Evolutionary conservation across 1,140 invertebrate species (phyloP).

Genomic region (Halotydeus destructor): DNA sequence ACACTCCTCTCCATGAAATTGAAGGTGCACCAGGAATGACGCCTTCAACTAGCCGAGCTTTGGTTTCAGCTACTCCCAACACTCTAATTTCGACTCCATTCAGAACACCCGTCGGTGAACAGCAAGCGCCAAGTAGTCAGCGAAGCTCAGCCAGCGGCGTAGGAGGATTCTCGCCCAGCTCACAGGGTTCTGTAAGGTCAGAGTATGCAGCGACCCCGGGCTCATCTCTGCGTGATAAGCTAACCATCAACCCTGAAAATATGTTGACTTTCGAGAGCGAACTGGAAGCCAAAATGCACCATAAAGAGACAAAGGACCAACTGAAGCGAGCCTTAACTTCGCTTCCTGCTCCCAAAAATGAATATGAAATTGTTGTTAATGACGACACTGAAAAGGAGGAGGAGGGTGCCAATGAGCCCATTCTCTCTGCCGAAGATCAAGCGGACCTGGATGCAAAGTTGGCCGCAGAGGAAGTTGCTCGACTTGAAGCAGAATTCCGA

Average conservation of each 20-base stretch:
- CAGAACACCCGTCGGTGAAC: conserved; percentile 43
- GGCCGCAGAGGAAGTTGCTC: conserved; percentile 35
- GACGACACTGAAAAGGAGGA: conserved; percentile 34
- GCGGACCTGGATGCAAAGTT: conserved; percentile 60
- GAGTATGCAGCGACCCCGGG: conserved; percentile 29
- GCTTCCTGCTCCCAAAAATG: conserved; percentile 76
- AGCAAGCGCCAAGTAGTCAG: conserved; percentile 3
- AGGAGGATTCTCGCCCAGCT: conserved; percentile 17
- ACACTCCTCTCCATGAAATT: conserved; percentile 69
- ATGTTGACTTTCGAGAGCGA: conserved; percentile 28
- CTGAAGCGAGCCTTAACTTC: conserved; percentile 48
- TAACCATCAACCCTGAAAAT: conserved; percentile 83
- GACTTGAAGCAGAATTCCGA: conserved; percentile 37
- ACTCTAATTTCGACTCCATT: conserved; percentile 85
- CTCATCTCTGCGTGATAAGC: conserved; percentile 79
- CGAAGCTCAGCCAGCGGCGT: background rate
- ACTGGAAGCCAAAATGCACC: conserved; percentile 17
- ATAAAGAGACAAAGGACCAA: conserved; percentile 37
- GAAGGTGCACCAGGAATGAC: conserved; percentile 38
- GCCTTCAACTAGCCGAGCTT: conserved; percentile 39
- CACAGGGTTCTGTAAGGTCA: conserved; percentile 9
- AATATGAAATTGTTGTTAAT: conserved; percentile 94
- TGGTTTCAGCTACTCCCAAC: conserved; percentile 67
- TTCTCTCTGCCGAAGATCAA: conserved; percentile 46
- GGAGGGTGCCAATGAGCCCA: conserved; percentile 22